Percentiles rank a stretch among this genome's conserved stretches.
Evolutionary conservation across 2,888 invertebrate species (phyloP).

Genomic region (Yponomeuta evonymella): DNA sequence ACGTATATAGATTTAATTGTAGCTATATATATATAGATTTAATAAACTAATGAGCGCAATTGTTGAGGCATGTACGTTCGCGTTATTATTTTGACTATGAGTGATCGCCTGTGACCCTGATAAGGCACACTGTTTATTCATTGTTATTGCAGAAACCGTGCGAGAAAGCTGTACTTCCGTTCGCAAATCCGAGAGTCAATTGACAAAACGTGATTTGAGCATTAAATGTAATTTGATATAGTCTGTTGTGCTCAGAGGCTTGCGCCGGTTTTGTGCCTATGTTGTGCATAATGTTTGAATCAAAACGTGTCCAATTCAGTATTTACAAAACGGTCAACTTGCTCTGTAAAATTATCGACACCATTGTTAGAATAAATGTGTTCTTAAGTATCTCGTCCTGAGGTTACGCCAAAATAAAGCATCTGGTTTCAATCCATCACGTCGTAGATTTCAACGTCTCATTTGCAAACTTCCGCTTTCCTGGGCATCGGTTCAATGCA

Average conservation of each 20-base stretch:
- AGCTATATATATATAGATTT: slow-evolving; percentile 56
- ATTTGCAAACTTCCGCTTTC: neutral
- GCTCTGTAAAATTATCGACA: neutral
- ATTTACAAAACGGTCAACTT: neutral
- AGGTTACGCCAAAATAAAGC: too few species aligned
- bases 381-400: too few species aligned
- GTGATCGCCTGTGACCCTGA: slow-evolving; percentile 58
- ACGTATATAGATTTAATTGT: slow-evolving; percentile 57
- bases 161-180: slow-evolving; percentile 51
- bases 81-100: slow-evolving; percentile 70
- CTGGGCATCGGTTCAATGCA: neutral
- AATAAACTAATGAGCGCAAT: slow-evolving; percentile 56
- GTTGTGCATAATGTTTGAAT: neutral
- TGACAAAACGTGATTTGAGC: slow-evolving; percentile 22
- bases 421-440: too few species aligned
- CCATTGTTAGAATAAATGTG: too few species aligned
- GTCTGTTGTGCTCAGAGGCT: neutral
- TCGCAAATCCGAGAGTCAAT: slow-evolving; percentile 35
- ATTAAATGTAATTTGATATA: slow-evolving; percentile 6
- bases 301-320: neutral
- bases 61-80: slow-evolving; percentile 25
- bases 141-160: slow-evolving; percentile 52
- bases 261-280: neutral
- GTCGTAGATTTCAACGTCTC: neutral
- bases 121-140: slow-evolving; percentile 53